Base-by-base conservation (phyloP, 2,797 vertebrate species). In the Malacoraja senta region DNA sequence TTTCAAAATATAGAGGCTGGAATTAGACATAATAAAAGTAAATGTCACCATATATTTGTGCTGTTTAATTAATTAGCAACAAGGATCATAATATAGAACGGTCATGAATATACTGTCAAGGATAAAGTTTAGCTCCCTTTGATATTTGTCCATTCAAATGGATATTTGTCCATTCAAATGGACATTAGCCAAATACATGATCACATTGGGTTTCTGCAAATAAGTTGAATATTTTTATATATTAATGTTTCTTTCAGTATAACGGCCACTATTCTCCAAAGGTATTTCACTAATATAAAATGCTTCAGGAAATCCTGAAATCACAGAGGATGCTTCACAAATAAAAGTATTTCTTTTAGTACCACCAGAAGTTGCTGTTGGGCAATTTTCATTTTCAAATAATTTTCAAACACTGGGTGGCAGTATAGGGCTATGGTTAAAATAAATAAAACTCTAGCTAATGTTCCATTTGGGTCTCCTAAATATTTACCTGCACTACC, bases 371-470 rank as follows among this genome's bases (percentile, higher is more conserved):
- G 8, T n/a, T 63, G 7, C 13, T 65, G 15, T 68, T 88, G 17
- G 35, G 26, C 8, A 35, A 61, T 10, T 35, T 88, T 68, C 17
- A 19, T 17, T 84, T 32, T 32, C n/a, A 15, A 68, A 7, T 63
- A 1, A 63, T n/a, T 4, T 86, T 32, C n/a, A 86, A 86, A 53
- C 84, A 88, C 84, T 35, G 32, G 84, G 84, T 88, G 84, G 84
- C 84, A 88, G 29, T 68, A 88, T 32, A 68, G 84, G n/a, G 68
- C 63, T 63, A 35, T n/a, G n/a, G 44, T 68, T 21, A 6, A 21
- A 74, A 74, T 53, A 74, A 74, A 24, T 21, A 24, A 71, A 71
- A 72, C 44, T 53, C 44, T 72, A 72, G 71, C 71, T 21, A 3
- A 26, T 68, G 65, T 17, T 68, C 7, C 65, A 68, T 68, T 68